phyloP scores from a whole-genome alignment of 2,797 vertebrate genomes.

The Taeniopygia guttata region DNA sequence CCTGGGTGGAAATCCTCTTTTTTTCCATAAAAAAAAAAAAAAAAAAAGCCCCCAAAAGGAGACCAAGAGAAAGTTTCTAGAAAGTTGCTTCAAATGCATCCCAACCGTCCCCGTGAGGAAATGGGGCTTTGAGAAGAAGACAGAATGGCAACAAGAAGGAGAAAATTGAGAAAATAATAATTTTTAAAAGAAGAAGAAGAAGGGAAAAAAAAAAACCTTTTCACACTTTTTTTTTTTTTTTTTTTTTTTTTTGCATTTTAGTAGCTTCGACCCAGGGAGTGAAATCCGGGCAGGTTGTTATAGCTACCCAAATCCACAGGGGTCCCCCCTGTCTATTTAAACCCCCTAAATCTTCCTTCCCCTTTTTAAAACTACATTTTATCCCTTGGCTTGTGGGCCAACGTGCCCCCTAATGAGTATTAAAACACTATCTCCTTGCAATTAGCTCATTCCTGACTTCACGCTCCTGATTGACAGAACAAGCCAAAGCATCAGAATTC shows the following conservation, averaged over 20 bases:
- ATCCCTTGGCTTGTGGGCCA: conserved; percentile 83
- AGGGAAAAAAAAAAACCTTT: conserved; percentile 26
- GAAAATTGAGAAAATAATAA: conserved; percentile 36
- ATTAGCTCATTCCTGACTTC: conserved; percentile 79
- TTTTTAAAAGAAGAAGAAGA: background rate
- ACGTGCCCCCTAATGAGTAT: conserved; percentile 85
- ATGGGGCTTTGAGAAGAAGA: background rate
- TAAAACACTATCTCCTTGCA: conserved; percentile 85
- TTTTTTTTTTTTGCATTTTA: conserved; percentile 86
- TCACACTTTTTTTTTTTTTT: conserved; percentile 81
- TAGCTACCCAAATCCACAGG: conserved; percentile 89
- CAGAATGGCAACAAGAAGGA: background rate
- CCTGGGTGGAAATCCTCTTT: background rate
- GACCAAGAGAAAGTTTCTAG: background rate
- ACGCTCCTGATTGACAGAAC: conserved; percentile 72
- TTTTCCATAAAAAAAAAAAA: background rate
- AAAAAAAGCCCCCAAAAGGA: background rate
- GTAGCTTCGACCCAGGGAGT: conserved; percentile 85
- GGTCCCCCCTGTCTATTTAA: conserved; percentile 86
- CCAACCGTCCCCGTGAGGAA: background rate
- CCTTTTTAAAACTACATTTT: conserved; percentile 82
- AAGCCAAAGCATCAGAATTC: conserved; percentile 81
- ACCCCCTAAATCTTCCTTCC: conserved; percentile 79
- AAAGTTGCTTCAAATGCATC: background rate
- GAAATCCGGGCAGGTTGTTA: conserved; percentile 93